These are phyloP conservation scores for Artibeus jamaicensis DNA, from an alignment of 2,797 vertebrate genomes.

Conservation along the genomic window DNA sequence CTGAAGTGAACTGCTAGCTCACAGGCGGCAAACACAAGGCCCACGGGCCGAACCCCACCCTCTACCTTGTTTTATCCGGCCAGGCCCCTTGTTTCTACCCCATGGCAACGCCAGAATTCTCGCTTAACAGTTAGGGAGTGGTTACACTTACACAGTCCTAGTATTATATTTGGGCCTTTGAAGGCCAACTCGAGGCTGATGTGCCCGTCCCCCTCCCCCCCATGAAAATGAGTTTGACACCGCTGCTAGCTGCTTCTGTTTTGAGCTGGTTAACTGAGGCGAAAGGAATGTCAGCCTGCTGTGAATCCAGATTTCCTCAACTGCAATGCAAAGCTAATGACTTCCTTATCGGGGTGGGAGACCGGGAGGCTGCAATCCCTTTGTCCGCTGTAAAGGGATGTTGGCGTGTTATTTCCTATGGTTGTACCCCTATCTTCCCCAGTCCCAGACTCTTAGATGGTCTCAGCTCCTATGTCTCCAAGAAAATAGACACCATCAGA, in stretches of 20 bases:
- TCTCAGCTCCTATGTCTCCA: neutral
- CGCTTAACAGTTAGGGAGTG: too few species aligned
- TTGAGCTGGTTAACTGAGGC: neutral
- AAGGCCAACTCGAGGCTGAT: too few species aligned
- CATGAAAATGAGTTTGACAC: too few species aligned
- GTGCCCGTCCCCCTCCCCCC: too few species aligned
- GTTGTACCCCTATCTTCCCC: neutral
- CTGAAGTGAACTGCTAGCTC: neutral
- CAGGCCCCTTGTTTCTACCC: too few species aligned
- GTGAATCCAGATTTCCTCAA: neutral
- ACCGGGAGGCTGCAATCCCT: neutral
- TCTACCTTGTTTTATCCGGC: too few species aligned
- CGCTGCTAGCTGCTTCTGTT: neutral
- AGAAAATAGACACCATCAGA: slow-evolving; percentile 12
- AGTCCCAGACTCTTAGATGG: neutral
- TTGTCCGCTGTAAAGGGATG: neutral
- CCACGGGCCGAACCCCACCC: too few species aligned
- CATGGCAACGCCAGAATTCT: too few species aligned
- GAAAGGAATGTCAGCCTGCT: neutral
- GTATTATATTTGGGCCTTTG: too few species aligned
- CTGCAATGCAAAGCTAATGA: neutral
- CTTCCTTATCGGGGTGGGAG: neutral
- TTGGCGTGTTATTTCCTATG: neutral
- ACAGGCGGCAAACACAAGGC: too few species aligned
- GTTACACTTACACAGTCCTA: too few species aligned